Evolutionary conservation across 2,797 vertebrate genomes (phyloP).

Genomic region (Pangasius krempfi): DNA sequence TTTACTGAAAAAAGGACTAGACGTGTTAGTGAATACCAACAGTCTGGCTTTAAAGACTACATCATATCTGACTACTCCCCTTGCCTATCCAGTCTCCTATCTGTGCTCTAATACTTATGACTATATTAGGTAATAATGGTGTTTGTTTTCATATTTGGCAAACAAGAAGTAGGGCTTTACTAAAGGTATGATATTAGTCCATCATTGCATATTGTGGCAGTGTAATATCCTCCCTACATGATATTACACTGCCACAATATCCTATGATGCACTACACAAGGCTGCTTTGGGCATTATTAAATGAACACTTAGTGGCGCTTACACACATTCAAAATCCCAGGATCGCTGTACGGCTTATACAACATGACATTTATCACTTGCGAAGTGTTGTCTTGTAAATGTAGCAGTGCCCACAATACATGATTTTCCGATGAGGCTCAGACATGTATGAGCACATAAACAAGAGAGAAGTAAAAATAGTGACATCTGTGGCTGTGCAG

Average conservation of each 20-base stretch:
- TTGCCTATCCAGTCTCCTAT: neutral
- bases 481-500: too few relatives aligned
- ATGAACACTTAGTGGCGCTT: too few relatives aligned
- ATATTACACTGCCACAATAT: too few relatives aligned
- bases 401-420: too few relatives aligned
- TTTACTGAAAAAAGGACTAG: too few relatives aligned
- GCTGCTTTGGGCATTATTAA: too few relatives aligned
- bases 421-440: neutral
- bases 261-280: too few relatives aligned
- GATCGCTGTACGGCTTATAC: too few relatives aligned
- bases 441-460: neutral
- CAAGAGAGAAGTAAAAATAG: neutral
- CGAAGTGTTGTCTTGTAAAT: too few relatives aligned
- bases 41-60: neutral
- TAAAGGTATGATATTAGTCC: neutral
- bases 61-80: neutral
- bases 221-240: neutral
- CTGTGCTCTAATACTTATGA: neutral
- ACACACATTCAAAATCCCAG: too few relatives aligned
- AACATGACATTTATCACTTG: too few relatives aligned
- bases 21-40: neutral
- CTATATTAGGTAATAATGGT: neutral
- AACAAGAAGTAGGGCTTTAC: neutral
- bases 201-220: neutral
- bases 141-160: neutral